Conservation (phyloP, 2,113 vertebrate species). For the Melospiza georgiana region DNA sequence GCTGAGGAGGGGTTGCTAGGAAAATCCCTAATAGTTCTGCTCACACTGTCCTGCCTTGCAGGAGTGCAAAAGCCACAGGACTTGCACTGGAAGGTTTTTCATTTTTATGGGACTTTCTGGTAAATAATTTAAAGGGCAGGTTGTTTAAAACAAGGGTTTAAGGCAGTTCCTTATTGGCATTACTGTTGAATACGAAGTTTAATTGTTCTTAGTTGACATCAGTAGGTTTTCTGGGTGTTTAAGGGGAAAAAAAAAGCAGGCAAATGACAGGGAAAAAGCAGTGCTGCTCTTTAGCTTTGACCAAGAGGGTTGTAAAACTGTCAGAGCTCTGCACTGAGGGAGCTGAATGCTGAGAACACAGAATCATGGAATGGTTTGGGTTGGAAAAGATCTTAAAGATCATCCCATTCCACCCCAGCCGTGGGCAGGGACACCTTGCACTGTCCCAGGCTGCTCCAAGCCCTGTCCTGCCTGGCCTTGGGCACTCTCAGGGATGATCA, state of each 20-base stretch:
- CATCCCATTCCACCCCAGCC: neutral
- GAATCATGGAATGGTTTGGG: neutral
- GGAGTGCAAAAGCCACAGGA: neutral
- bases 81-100: conserved; percentile 9
- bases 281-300: neutral
- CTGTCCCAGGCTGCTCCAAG: neutral
- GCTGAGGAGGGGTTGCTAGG: neutral
- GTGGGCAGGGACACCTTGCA: neutral
- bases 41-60: neutral
- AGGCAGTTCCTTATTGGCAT: neutral
- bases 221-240: neutral
- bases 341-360: neutral
- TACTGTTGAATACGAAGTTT: neutral
- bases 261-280: neutral
- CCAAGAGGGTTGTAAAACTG: neutral
- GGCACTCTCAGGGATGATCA: rapidly evolving
- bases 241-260: neutral
- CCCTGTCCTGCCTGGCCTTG: neutral
- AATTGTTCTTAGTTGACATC: neutral
- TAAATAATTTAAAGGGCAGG: conserved; percentile 43
- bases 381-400: neutral
- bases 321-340: neutral
- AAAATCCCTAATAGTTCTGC: conserved; percentile 20
- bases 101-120: conserved; percentile 20
- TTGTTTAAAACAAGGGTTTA: neutral